Conservation (phyloP, 2,797 vertebrate genomes). For the Chelonia mydas region DNA sequence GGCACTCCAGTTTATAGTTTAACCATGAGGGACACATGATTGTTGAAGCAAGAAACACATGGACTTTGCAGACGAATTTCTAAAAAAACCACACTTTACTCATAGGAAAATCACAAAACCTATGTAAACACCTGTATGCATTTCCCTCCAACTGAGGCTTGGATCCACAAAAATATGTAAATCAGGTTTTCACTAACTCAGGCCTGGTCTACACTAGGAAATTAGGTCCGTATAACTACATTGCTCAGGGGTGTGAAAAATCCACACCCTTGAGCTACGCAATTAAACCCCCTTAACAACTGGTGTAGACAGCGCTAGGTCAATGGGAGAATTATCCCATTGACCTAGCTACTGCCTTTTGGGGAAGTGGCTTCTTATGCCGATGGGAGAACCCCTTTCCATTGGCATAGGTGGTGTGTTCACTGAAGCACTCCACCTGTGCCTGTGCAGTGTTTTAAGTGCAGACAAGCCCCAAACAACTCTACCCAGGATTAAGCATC, state of each 20-base stretch:
- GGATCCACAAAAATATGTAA: not conserved
- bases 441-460: not conserved
- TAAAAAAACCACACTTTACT: not conserved
- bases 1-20: not conserved
- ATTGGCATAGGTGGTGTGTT: not conserved
- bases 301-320: too few species aligned
- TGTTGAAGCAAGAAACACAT: not conserved
- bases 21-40: not conserved
- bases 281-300: too few species aligned
- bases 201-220: too few species aligned
- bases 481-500: conserved; percentile 22
- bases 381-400: not conserved
- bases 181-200: conserved; percentile 9
- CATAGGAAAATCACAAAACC: not conserved
- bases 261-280: too few species aligned
- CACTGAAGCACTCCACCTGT: not conserved
- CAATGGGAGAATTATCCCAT: too few species aligned
- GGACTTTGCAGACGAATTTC: not conserved
- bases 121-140: not conserved
- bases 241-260: too few species aligned
- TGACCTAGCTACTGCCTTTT: not conserved
- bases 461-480: not conserved
- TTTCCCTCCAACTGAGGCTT: not conserved
- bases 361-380: not conserved
- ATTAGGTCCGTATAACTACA: too few species aligned